Conservation (phyloP, 1,140 invertebrate species). For the Papilio glaucus region DNA sequence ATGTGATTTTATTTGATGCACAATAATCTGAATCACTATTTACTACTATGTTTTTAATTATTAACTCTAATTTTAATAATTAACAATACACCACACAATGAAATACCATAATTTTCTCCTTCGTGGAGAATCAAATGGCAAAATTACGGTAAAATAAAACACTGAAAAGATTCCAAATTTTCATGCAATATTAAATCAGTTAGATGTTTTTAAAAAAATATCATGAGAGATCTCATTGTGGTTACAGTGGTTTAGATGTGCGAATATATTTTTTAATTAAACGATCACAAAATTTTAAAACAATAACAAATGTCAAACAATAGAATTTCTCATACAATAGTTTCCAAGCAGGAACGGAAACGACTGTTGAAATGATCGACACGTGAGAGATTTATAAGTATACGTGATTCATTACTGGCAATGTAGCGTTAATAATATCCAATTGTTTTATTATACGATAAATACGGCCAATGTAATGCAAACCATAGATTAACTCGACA, state of each 20-base stretch:
- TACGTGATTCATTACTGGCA: not conserved
- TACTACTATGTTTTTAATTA: too few species aligned
- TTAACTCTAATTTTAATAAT: too few species aligned
- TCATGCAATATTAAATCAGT: not conserved
- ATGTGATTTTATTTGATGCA: too few species aligned
- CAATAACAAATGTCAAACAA: not conserved
- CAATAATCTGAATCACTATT: too few species aligned
- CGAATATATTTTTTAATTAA: not conserved
- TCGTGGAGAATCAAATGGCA: too few species aligned
- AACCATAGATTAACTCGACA: slow-evolving; percentile 10
- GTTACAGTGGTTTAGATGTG: not conserved
- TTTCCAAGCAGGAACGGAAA: not conserved
- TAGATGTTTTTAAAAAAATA: not conserved
- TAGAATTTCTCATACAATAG: not conserved
- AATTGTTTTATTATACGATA: not conserved
- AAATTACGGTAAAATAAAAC: too few species aligned
- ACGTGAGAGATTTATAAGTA: not conserved
- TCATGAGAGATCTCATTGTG: not conserved
- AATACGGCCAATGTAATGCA: not conserved
- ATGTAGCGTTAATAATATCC: slow-evolving; percentile 1
- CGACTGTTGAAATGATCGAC: not conserved
- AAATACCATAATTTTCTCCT: too few species aligned
- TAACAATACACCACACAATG: too few species aligned
- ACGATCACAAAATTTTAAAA: not conserved
- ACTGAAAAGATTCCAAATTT: not conserved